phyloP scores from a whole-genome alignment of 2,113 vertebrate species.

The Macquaria australasica region DNA sequence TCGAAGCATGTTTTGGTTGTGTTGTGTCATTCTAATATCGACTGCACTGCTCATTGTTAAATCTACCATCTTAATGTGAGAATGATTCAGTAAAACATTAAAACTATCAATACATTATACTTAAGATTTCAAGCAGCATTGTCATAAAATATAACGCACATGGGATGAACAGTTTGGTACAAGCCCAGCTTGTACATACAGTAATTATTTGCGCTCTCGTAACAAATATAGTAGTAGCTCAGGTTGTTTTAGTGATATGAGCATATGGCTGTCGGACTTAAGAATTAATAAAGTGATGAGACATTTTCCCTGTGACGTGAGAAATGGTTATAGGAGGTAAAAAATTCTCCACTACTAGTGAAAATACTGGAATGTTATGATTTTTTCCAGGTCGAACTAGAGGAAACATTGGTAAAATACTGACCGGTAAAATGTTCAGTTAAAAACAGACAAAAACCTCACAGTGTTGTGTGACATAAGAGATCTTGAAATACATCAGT shows the following conservation, averaged over 20 bases:
- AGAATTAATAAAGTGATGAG: neutral
- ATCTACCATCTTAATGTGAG: constrained; percentile 6
- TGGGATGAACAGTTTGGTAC: constrained; percentile 45
- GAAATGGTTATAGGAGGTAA: constrained; percentile 34
- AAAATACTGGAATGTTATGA: constrained; percentile 60
- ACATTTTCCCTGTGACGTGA: constrained; percentile 15
- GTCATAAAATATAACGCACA: constrained; percentile 33
- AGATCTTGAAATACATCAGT: constrained; percentile 21
- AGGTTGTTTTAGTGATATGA: constrained; percentile 38
- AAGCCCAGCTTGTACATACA: constrained; percentile 76
- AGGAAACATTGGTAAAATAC: constrained; percentile 54
- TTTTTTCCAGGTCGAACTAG: constrained; percentile 34
- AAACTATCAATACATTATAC: constrained; percentile 51
- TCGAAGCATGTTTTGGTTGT: neutral
- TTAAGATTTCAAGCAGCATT: constrained; percentile 65
- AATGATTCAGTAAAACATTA: constrained; percentile 47
- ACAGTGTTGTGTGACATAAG: constrained; percentile 20
- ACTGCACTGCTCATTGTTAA: constrained; percentile 10
- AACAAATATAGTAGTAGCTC: constrained; percentile 13
- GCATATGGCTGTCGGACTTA: constrained; percentile 16
- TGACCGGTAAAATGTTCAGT: constrained; percentile 65
- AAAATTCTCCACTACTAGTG: constrained; percentile 34
- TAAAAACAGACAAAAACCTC: constrained; percentile 36
- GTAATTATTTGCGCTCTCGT: constrained; percentile 27
- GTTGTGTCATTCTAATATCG: neutral